Evolutionary conservation across 1,140 invertebrate species (phyloP).

Genomic region (Tetramorium parvispinum): DNA sequence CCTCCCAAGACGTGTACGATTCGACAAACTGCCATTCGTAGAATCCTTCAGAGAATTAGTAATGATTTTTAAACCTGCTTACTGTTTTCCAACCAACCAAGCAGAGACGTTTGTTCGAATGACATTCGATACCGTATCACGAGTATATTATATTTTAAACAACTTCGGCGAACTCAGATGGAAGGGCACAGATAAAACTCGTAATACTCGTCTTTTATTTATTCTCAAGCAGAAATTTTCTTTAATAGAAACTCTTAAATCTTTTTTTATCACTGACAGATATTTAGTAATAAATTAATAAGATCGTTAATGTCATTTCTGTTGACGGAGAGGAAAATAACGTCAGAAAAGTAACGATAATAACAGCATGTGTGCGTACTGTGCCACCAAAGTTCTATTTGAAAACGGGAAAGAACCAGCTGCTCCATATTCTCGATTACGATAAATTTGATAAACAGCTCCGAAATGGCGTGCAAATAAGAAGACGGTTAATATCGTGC

Average conservation of each 20-base stretch:
- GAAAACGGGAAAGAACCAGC: background rate
- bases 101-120: background rate
- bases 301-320: background rate
- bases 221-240: background rate
- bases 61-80: slow-evolving; percentile 45
- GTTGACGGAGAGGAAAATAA: background rate
- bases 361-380: background rate
- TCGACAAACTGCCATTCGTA: slow-evolving; percentile 48
- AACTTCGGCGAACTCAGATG: background rate
- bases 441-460: background rate
- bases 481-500: slow-evolving; percentile 20
- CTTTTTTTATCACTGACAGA: background rate
- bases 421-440: background rate
- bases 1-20: slow-evolving; percentile 63
- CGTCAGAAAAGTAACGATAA: background rate
- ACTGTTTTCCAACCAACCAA: background rate
- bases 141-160: slow-evolving; percentile 8
- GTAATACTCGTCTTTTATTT: background rate
- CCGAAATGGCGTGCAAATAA: background rate
- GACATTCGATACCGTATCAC: slow-evolving; percentile 3
- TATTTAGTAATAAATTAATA: background rate
- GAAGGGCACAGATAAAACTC: background rate
- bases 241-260: background rate
- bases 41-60: slow-evolving; percentile 20
- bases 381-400: background rate